Evolutionary conservation across 1,140 invertebrate genomes (phyloP).

Genomic region (Tetramorium simillimum): DNA sequence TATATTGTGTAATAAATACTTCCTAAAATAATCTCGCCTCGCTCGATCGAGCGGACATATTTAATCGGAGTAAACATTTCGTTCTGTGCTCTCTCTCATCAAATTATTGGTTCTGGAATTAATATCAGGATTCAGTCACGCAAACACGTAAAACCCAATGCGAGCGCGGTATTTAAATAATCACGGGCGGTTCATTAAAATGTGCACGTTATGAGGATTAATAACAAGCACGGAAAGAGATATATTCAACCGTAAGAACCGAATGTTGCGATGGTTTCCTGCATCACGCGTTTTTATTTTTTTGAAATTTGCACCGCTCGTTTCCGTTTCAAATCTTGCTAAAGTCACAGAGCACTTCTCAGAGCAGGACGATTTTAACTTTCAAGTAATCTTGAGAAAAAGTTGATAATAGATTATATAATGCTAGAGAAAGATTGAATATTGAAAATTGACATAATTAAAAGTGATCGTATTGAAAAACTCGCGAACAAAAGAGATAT

Average conservation of each 20-base stretch:
- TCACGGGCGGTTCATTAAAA: constrained; percentile 56
- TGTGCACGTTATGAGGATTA: constrained; percentile 55
- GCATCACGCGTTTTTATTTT: neutral
- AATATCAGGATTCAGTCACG: constrained; percentile 57
- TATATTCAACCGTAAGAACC: constrained; percentile 31
- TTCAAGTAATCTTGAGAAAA: neutral
- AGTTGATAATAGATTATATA: constrained; percentile 37
- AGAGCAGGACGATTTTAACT: neutral
- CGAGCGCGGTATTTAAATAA: constrained; percentile 55
- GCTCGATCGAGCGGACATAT: constrained; percentile 46
- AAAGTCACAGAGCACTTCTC: neutral
- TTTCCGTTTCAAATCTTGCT: constrained; percentile 2
- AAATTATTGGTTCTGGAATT: constrained; percentile 58
- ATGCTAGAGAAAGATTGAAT: neutral
- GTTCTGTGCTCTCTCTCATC: constrained; percentile 35
- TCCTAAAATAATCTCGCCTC: constrained; percentile 44
- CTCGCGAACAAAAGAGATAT: neutral
- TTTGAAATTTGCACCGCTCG: neutral
- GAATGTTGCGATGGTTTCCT: neutral
- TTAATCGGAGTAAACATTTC: constrained; percentile 55
- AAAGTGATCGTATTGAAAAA: neutral
- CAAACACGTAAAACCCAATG: constrained; percentile 47
- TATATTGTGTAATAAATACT: constrained; percentile 42
- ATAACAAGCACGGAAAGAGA: constrained; percentile 24
- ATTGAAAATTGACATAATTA: constrained; percentile 9